Base-by-base conservation (phyloP, 2,113 vertebrate genomes). In the Ranitomeya variabilis region DNA sequence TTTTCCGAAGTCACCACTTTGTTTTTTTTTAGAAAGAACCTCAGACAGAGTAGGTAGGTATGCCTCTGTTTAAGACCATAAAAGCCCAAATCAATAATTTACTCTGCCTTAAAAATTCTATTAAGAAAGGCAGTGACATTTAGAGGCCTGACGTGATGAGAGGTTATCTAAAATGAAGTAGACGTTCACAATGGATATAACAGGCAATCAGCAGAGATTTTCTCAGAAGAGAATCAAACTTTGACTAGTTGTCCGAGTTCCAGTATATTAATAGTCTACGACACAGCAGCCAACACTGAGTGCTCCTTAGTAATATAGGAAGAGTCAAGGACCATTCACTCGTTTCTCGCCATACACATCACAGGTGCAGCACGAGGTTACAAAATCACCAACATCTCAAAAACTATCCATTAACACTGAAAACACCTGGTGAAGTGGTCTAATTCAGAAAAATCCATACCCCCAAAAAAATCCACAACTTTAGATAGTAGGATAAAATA, bases 161-260 rank as follows among this genome's bases (percentile, higher is more conserved):
- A n/a, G 9, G 11, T 67, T 52, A 7, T 19, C 52, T 37, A 64
- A n/a, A 52, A 83, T 21, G 60, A 52, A 83, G 60, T 10, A 23
- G 59, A 64, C 64, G 60, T 60, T 60, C 79, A 60, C 79, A 81
- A 19, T 52, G 54, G 37, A 66, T 16, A 23, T 81, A 81, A 80
- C n/a, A 59, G 78, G 80, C 37, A 66, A 54, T 16, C 62, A 83
- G 62, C 62, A 26, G 62, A 67, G 59, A 45, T n/a, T 67, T 67
- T 67, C 62, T 67, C 60, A 83, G 81, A 83, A 83, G 81, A 52
- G 81, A 83, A 83, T 83, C 81, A 83, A 52, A 83, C 81, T 83
- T 26, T 62, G 52, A 21, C 21, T 15, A 67, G 81, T 83, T 83
- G 69, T 83, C 81, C 67, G 62, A 83, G 81, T 19, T 67, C 60